phyloP scores from a whole-genome alignment of 2,113 vertebrate species.

The Aleadryas rufinucha region DNA sequence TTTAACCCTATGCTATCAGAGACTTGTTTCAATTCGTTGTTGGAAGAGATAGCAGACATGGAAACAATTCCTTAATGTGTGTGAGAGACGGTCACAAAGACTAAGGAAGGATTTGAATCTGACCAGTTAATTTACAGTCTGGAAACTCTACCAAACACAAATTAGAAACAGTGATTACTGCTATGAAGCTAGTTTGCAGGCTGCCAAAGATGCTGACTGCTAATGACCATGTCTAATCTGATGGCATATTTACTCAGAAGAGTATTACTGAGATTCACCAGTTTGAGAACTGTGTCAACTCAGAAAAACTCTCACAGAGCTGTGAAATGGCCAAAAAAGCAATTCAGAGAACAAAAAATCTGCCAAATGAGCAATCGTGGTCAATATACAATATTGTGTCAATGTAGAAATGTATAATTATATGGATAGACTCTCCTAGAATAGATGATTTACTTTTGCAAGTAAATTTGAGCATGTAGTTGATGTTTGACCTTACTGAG shows the following conservation, averaged over 20 bases:
- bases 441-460: neutral
- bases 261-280: slow-evolving; percentile 26
- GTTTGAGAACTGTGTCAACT: neutral
- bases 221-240: slow-evolving; percentile 20
- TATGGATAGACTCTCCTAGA: neutral
- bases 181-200: neutral
- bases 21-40: neutral
- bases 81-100: neutral
- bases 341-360: slow-evolving; percentile 47
- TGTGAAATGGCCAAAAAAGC: slow-evolving; percentile 31
- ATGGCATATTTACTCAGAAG: slow-evolving; percentile 29
- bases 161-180: neutral
- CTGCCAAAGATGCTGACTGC: neutral
- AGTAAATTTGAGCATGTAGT: neutral
- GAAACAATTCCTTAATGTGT: neutral
- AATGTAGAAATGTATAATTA: neutral
- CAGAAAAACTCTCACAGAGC: neutral
- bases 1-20: too few species aligned
- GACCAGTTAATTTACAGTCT: neutral
- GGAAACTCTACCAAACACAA: neutral
- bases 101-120: neutral
- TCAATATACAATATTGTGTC: neutral
- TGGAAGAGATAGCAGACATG: neutral
- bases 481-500: neutral
- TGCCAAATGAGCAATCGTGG: neutral